Evolutionary conservation across 2,113 vertebrate genomes (phyloP), one percentile per base, ranked within the genome.

Genomic region (Semicossyphus pulcher): DNA sequence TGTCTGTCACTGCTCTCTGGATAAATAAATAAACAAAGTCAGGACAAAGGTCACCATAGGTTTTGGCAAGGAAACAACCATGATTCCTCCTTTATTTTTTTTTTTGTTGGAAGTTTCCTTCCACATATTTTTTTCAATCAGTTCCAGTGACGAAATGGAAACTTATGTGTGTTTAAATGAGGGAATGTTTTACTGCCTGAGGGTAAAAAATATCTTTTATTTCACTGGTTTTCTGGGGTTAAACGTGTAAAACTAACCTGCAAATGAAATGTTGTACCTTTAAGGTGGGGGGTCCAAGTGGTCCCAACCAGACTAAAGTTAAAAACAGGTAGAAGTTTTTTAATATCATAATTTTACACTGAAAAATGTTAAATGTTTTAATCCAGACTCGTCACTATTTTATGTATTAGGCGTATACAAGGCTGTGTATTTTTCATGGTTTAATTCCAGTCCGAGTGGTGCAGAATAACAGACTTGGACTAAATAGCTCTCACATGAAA

Each of bases 21-120:
- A 86, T 87, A 91, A 93, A 93, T 87, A 93, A 93, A 92, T 86
- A 93, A 92, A 93, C 91, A 93, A 79, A 81, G 90, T 15, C 77
- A 72, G 90, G 85, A 83, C 88, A 91, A 90, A 93, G 93, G 93
- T 94, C 93, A 88, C 70, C 25, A 57, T 82, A 80, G 72, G 83
- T 79, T 93, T 93, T 82, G 83, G 86, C 83, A 71, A 66, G 68
- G 69, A 82, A 66, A 79, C 58, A 31, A 72, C 62, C 75, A 75
- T 64, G 60, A 79, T 75, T 80, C 64, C 53, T 78, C 49, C 57
- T 52, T 51, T 78, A 71, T 48, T 44, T 59, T 42, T 16, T 63
- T 48, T 69, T 76, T 81, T 78, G 65, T 81, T 65, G 26, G 36
- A 80, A 47, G 47, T 42, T 71, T 58, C 61, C 74, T 32, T 49